A percentile compares a stretch with the other conserved stretches of the same genome.
Conservation (phyloP, 2,888 invertebrate species). For the Ophion obscuratus region DNA sequence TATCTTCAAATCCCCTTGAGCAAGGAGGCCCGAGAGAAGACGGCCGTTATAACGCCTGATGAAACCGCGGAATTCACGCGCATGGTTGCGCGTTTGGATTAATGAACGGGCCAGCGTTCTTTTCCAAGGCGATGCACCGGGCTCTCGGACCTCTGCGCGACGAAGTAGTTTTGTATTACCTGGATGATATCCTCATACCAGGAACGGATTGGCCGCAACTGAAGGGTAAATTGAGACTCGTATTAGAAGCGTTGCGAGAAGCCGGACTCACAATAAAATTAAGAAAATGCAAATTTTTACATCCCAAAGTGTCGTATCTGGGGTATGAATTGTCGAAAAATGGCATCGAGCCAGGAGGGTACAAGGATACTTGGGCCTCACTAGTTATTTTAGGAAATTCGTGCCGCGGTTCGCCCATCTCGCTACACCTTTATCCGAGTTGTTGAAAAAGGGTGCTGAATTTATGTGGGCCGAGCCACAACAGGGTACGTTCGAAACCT, state of each 20-base stretch:
- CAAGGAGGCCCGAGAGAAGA: too few species aligned
- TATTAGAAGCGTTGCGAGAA: conserved; percentile 67
- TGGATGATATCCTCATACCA: background rate
- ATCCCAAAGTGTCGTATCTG: background rate
- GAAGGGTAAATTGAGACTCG: conserved; percentile 60
- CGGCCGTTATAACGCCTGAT: conserved; percentile 34
- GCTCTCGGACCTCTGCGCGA: background rate
- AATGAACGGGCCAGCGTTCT: background rate
- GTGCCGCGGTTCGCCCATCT: too few species aligned
- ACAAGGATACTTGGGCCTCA: too few species aligned
- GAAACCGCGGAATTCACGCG: conserved; percentile 21
- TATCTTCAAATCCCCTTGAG: conserved; percentile 55
- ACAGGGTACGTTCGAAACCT: too few species aligned
- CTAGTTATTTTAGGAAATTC: too few species aligned
- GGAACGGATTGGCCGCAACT: conserved; percentile 68
- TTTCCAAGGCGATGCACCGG: background rate
- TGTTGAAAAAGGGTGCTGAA: too few species aligned
- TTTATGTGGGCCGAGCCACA: too few species aligned
- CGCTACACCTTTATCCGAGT: too few species aligned
- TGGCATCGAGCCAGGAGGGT: background rate
- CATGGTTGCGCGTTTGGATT: conserved; percentile 20
- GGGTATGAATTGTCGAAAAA: background rate
- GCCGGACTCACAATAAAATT: conserved; percentile 74
- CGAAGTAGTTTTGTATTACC: background rate
- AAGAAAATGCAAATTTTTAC: conserved; percentile 72